Evolutionary conservation across 1,140 invertebrate species (phyloP).

Genomic region (Apis laboriosa): DNA sequence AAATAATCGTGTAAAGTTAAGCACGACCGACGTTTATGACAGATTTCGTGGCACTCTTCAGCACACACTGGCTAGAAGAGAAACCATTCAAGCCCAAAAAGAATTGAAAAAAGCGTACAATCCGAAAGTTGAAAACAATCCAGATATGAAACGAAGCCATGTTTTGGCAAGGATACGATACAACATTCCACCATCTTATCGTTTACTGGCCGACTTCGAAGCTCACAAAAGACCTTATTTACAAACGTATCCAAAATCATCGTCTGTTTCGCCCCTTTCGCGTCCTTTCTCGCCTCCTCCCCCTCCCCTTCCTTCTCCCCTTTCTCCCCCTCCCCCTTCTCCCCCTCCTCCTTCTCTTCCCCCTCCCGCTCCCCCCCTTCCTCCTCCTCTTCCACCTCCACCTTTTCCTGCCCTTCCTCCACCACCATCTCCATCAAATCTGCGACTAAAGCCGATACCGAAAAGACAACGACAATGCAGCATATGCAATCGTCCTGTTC

Average conservation of each 20-base stretch:
- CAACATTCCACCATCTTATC: conserved; percentile 34
- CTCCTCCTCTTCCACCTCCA: neutral
- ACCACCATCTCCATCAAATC: neutral
- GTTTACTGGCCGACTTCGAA: conserved; percentile 13
- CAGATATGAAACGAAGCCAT: neutral
- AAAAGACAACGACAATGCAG: conserved; percentile 15
- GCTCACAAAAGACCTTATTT: neutral
- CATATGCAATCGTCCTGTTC: conserved; percentile 29
- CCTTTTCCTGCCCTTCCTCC: neutral
- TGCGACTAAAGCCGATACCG: neutral
- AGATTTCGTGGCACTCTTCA: conserved; percentile 51
- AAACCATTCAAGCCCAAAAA: neutral
- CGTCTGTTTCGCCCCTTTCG: neutral
- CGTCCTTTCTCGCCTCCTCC: neutral
- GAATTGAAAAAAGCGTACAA: neutral
- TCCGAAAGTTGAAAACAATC: too few species aligned
- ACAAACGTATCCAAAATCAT: neutral
- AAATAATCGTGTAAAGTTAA: neutral
- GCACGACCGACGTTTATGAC: conserved; percentile 36
- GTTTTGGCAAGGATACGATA: neutral
- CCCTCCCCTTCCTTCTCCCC: neutral
- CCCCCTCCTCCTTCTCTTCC: neutral
- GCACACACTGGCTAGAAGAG: conserved; percentile 44
- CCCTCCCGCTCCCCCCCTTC: neutral
- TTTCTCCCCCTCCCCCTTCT: neutral